Base-by-base conservation (phyloP, 2,797 vertebrate genomes). In the Ctenochaetus hawaiiensis region DNA sequence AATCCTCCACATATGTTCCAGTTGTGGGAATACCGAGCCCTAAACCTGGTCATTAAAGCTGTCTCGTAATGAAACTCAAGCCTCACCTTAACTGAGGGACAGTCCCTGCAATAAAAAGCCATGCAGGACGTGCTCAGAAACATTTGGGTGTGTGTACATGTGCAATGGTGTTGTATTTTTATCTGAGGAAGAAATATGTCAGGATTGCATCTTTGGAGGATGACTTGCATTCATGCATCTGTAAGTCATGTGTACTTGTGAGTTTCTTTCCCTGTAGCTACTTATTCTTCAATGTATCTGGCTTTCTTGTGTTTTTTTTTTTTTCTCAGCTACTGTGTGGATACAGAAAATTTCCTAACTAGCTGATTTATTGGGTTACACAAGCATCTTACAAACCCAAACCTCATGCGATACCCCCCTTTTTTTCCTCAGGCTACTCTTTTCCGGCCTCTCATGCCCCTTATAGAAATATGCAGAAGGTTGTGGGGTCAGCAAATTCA, bases 401-500 rank as follows among this genome's bases (percentile, higher is more conserved):
- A 93, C 91, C 94, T 91, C 89, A 94, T 95, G 94, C 77, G 75
- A 58, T 48, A 72, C 59, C 78, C 71, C 72, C 60, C 30, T 43
- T 61, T 67, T 71, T 51, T 61, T 67, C 84, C 85, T 12, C 7
- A 59, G 84, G 85, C 78, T 54, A 61, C 78, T 86, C 87, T 78
- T 82, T 90, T 90, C 88, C 85, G 80, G 89, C 85, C 90, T 93
- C 81, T 85, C 64, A 22, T 90, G 76, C 75, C 85, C 88, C 84
- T 86, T 87, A 87, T 86, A 82, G 86, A 94, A 93, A 92, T 90
- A 94, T 88, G 88, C 83, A 77, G 41, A 45, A 86, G 93, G 92
- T 87, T 91, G 78, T 62, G 82, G 81, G 92, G 92, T 95, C 94
- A 90, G 86, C 87, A 87, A 91, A 94, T 92, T 95, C 93, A 94